Base-by-base conservation (phyloP, 2,888 invertebrate species). In the Drosophila subsilvestris region DNA sequence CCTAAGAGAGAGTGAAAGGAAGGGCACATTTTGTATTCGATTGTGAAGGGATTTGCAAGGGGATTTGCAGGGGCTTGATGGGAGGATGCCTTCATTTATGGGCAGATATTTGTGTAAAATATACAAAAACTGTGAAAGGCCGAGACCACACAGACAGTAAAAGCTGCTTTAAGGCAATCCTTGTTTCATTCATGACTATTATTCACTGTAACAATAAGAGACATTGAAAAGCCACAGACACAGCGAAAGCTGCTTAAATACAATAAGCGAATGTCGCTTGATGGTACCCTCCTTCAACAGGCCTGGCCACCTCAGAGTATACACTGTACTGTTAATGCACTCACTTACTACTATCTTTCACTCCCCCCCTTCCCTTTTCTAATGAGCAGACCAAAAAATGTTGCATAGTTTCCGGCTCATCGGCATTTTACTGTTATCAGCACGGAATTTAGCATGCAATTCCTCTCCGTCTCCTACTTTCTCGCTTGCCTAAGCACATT, bases 401-500 rank as follows among this genome's bases (percentile, higher is more conserved):
- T 82, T 87, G 83, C 83, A 86, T 82, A 80, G 76, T 83, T 78
- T 80, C 72, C 72, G 83, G 76, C 86, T 58, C 74, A 63, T 68
- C n/a, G n/a, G 37, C 68, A 63, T 37, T 69, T 67, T 48, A 6
- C 37, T n/a, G 37, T 75, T 72, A 60, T 63, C 57, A 75, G 67
- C 68, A 53, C 60, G 53, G 53, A 62, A 29, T 72, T 79, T 63
- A 57, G 55, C 63, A 75, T 67, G 75, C 75, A 67, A 68, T 68
- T 75, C 58, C 45, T 43, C 43, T 37, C 18, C 12, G 25, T 48
- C 10, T 63, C 59, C 54, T 55, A 14, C 53, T 58, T 72, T 74
- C 78, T 56, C 66, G 85, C 89, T 86, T 87, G 88, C 89, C 89
- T 87, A 84, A 88, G 85, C 86, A 85, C 80, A 70, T 88, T 86